Base-by-base conservation (phyloP, 2,888 invertebrate species). In the Stomorhina lunata region DNA sequence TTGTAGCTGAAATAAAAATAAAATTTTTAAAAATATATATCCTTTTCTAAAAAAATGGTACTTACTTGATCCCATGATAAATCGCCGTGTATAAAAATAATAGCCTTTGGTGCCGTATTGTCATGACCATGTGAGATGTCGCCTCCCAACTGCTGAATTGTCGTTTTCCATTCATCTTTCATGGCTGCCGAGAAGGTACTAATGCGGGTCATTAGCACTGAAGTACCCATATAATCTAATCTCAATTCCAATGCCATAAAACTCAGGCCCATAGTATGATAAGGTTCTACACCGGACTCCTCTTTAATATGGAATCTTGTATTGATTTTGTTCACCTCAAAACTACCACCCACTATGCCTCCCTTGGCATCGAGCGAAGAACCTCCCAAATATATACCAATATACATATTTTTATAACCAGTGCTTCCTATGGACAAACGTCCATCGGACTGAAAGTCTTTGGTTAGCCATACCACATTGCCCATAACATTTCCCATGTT, bases 401-500 rank as follows among this genome's bases (percentile, higher is more conserved):
- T 95, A 90, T 95, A 96, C 93, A 98, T 94, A 92, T 98, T 97
- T 90, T 98, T 97, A 90, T 97, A 97, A 0, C 98, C 98, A 1
- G 95, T 96, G 90, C 98, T 98, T 87, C 98, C 98, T 87, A 98
- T 98, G 81, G 97, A 97, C 25, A 99, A 92, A 34, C 98, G 94
- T 0, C 98, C 98, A 88, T 97, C 96, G 69, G 97, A 97, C 89
- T 96, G 94, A 89, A 98, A 97, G 89, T 97, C 97, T 89, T 96
- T 96, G 7, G 97, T 97, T 90, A 97, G 93, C 98, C 98, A 98
- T 17, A 88, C 94, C 94, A 99, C 98, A 89, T 98, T 98, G 12
- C 99, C 99, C 98, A 99, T 99, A 0, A 99, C 98, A 89, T 99
- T 99, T 48, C 99, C 98, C 98, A 99, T 99, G 91, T 99, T 99